Base-by-base conservation (phyloP, 2,113 vertebrate genomes). In the Corapipo altera region DNA sequence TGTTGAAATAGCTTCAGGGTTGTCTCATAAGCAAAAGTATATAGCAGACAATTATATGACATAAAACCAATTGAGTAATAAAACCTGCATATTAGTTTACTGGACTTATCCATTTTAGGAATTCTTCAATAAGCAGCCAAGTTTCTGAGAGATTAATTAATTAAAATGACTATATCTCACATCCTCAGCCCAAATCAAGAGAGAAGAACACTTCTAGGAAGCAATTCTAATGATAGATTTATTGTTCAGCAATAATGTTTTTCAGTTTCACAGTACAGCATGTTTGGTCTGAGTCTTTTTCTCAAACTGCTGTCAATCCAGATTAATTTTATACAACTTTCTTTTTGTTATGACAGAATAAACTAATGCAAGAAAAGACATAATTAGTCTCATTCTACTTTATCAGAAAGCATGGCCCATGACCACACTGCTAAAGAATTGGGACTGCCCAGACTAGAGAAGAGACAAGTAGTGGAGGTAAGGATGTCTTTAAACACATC, bases 401-500 rank as follows among this genome's bases (percentile, higher is more conserved):
- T 87, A 88, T 80, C 46, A 43, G 64, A 96, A 85, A 85, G 55
- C 74, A 82, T 85, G 65, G 44, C 79, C 61, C 0, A 1, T 78
- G 51, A 91, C 75, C 35, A 78, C 44, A 48, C 66, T 82, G 44
- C 62, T 88, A 91, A 84, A 72, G 78, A 80, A 19, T 32, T 90
- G 74, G n/a, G 33, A 78, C 66, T 94, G 61, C 57, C 87, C 75
- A 91, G 55, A 66, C 46, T 94, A 88, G 84, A 78, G 79, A 85
- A 82, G 61, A 93, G 54, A 77, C 49, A 78, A 85, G 71, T 78
- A 78, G 87, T 71, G 84, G 75, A 88, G 79, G 87, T 91, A 88
- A 85, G 55, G 79, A 88, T 85, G 95, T 85, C 75, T 74, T 88
- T 74, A 88, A 88, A 91, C 70, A 82, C 79, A 91, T 88, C 90